Base-by-base conservation (phyloP, 2,888 invertebrate species). In the Candidula unifasciata region DNA sequence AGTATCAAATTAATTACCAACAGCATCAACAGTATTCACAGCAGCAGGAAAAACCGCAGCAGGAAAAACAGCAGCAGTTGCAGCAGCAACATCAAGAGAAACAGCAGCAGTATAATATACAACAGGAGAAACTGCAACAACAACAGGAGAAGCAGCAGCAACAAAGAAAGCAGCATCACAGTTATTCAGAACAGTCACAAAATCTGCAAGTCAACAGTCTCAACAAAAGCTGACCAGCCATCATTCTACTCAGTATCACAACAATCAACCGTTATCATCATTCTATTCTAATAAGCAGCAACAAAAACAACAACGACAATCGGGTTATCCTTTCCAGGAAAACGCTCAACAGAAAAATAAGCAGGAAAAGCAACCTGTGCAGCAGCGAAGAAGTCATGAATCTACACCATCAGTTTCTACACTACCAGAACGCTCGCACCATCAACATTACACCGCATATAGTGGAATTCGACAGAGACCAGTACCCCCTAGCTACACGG, bases 1-100 rank as follows among this genome's bases (percentile, higher is more conserved):
- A 87, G 85, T 74, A 86, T 87, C 83, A 87, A 84, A 69, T 85
- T 85, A 86, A 87, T 82, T 86, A 64, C 83, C 87, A 83, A 87
- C 85, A 80, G 37, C 80, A 64, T 18, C 35, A 69, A 21, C 83
- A 86, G 71, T 73, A 68, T 68, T 78, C 78, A 30, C n/a, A 54
- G 71, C 81, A 71, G 71, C 57, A 84, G 68, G 60, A 82, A 27
- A 64, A 78, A 33, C 77, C 68, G 0, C 84, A 37, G 21, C 66
- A 64, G 13, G 74, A 78, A 37, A 66, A 64, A 18, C 73, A 79
- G 37, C 85, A 82, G 79, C 85, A 82, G 71, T 74, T 64, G 52
- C 52, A 27, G 60, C 83, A 73, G 71, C 66, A 73, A 35, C 52
- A 27, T 60, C 84, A 79, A 27, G 30, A 68, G 57, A 30, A 54